phyloP scores from a whole-genome alignment of 92 coral and sea anemone species.

The Blastomussa wellsi region DNA sequence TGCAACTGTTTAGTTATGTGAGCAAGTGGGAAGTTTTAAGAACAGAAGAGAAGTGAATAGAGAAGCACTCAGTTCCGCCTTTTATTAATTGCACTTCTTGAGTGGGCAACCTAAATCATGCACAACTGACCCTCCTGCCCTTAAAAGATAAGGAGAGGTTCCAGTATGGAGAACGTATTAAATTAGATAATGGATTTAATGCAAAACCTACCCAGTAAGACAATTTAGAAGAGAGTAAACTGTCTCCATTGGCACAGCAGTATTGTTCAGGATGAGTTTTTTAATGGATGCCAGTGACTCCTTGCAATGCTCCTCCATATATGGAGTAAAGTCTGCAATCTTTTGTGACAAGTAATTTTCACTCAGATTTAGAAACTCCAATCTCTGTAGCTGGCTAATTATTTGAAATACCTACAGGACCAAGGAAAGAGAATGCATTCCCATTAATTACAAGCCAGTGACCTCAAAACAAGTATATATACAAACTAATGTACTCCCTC shows the following conservation, averaged over 20 bases:
- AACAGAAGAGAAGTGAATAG: too few relatives aligned
- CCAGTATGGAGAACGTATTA: not conserved
- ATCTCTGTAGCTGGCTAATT: slow-evolving; percentile 67
- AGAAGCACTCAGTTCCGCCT: too few relatives aligned
- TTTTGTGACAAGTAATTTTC: slow-evolving; percentile 62
- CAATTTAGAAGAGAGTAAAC: slow-evolving; percentile 69
- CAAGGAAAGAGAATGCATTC: not conserved
- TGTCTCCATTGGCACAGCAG: slow-evolving; percentile 76
- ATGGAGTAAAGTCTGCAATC: slow-evolving; percentile 31
- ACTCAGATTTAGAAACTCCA: slow-evolving; percentile 79
- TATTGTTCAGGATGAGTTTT: slow-evolving; percentile 81
- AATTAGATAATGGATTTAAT: not conserved
- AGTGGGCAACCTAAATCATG: too few relatives aligned
- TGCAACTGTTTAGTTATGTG: too few relatives aligned
- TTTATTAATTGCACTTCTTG: too few relatives aligned
- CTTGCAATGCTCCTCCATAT: slow-evolving; percentile 25
- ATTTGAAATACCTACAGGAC: slow-evolving; percentile 66
- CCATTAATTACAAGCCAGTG: too few relatives aligned
- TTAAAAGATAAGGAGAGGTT: not conserved
- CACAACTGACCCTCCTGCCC: too few relatives aligned
- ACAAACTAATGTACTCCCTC: not conserved
- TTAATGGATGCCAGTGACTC: slow-evolving; percentile 45
- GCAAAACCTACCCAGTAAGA: slow-evolving; percentile 70
- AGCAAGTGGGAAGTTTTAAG: too few relatives aligned
- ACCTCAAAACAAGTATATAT: too few relatives aligned